Conservation (phyloP, 2,113 vertebrate species). For the Cyprinus carpio region DNA sequence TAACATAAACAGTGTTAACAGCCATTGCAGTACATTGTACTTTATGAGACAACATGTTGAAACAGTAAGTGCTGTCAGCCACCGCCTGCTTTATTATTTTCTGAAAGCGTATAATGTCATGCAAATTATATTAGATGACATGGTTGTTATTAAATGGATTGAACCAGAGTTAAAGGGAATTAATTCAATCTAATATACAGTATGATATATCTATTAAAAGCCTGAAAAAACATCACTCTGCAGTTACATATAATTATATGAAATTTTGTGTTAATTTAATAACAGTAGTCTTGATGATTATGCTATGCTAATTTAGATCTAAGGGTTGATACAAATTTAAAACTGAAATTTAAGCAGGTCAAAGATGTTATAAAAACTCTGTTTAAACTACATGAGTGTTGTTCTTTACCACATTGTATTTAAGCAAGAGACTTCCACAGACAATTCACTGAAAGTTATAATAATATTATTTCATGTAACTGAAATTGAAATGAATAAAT, state of each 20-base stretch:
- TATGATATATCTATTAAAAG: slow-evolving; percentile 23
- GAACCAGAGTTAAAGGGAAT: slow-evolving; percentile 15
- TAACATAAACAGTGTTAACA: not conserved
- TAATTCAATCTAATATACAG: slow-evolving; percentile 11
- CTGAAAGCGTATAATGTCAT: not conserved
- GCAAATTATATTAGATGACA: slow-evolving; percentile 36
- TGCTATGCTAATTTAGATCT: not conserved
- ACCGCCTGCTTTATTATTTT: slow-evolving; percentile 5
- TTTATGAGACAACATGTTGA: not conserved
- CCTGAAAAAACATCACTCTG: not conserved
- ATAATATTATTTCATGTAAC: not conserved
- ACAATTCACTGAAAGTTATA: not conserved
- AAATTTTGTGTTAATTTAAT: not conserved
- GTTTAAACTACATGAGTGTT: not conserved
- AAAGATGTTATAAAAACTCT: not conserved
- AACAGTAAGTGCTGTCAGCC: slow-evolving; percentile 20
- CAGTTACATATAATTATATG: slow-evolving; percentile 2
- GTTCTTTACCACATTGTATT: not conserved
- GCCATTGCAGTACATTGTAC: not conserved
- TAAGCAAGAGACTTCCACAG: not conserved
- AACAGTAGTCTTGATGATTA: not conserved
- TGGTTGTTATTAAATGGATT: slow-evolving; percentile 42
- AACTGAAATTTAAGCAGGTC: not conserved
- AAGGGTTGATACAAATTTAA: not conserved
- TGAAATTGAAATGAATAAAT: not conserved